A percentile compares a stretch with the other conserved stretches of the same genome.
Evolutionary conservation across 2,797 vertebrate species (phyloP).

Genomic region (Sebastes minor): DNA sequence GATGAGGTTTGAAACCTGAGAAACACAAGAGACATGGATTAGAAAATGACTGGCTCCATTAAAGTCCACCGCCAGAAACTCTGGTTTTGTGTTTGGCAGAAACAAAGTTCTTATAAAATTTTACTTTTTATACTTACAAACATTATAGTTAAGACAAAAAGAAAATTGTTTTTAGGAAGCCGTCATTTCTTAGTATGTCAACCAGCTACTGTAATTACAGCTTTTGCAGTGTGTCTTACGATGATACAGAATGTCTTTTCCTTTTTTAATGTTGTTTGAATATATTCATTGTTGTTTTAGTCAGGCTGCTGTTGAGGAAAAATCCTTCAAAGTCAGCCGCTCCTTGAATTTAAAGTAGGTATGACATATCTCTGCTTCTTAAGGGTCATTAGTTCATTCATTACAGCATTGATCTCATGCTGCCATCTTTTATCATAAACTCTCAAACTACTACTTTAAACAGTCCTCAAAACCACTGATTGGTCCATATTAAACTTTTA

Average conservation of each 20-base stretch:
- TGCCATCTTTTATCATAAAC: background rate
- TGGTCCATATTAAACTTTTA: too few species aligned
- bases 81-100: background rate
- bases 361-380: background rate
- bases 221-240: background rate
- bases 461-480: background rate
- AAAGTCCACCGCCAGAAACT: background rate
- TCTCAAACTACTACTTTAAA: background rate
- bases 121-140: background rate
- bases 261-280: too few species aligned
- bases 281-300: too few species aligned
- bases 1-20: conserved; percentile 92
- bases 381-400: background rate
- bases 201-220: background rate
- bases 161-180: background rate
- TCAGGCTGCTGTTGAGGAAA: too few species aligned
- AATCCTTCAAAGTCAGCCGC: too few species aligned
- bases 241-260: too few species aligned
- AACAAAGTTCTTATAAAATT: background rate
- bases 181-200: background rate
- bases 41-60: background rate
- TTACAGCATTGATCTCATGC: background rate
- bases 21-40: background rate
- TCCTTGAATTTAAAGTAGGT: background rate
- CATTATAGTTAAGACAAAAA: background rate